phyloP scores from a whole-genome alignment of 2,888 invertebrate species.

The Patella ulyssiponensis region DNA sequence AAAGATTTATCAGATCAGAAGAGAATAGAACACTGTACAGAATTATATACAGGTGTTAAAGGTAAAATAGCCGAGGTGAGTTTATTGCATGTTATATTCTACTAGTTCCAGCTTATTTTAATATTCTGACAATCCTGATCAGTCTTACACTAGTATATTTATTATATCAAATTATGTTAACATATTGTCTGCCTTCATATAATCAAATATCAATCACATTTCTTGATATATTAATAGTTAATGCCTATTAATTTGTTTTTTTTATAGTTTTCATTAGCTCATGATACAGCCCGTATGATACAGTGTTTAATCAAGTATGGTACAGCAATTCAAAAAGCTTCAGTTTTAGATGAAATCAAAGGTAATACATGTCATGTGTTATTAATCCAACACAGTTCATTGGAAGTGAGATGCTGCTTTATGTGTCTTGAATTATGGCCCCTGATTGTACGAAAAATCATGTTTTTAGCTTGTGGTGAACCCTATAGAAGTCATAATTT shows the following conservation, averaged over 20 bases:
- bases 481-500: too few relatives aligned
- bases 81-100: neutral
- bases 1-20: constrained; percentile 50
- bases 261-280: constrained; percentile 79
- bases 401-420: neutral
- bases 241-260: neutral
- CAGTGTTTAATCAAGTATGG: constrained; percentile 87
- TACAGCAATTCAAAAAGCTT: constrained; percentile 78
- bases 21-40: constrained; percentile 68
- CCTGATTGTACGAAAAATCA: too few relatives aligned
- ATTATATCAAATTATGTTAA: too few relatives aligned
- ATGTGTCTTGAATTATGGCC: too few relatives aligned
- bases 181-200: too few relatives aligned
- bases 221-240: too few relatives aligned
- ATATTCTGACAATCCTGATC: too few relatives aligned
- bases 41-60: constrained; percentile 67
- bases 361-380: constrained; percentile 73
- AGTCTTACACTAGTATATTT: too few relatives aligned
- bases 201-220: too few relatives aligned
- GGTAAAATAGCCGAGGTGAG: constrained; percentile 72
- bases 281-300: constrained; percentile 90
- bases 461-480: too few relatives aligned
- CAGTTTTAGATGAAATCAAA: constrained; percentile 82
- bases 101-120: too few relatives aligned
- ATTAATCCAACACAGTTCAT: neutral